Base-by-base conservation (phyloP, 2,888 invertebrate species). In the Cremastobaeus sp. region DNA sequence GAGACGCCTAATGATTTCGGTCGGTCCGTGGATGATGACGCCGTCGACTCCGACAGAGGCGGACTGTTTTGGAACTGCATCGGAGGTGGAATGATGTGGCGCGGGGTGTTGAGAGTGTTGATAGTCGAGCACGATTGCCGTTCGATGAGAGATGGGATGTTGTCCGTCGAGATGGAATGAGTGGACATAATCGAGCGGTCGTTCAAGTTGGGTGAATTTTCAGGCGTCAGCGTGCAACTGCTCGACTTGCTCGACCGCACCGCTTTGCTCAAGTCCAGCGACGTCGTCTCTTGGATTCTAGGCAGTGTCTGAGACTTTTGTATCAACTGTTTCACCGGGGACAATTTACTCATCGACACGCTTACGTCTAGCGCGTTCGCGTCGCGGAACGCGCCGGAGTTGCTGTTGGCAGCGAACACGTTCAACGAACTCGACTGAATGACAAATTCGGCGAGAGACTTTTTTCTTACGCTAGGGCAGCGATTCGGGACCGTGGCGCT, bases 11-110 rank as follows among this genome's bases (percentile, higher is more conserved):
- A 69, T 17, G 81, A 82, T 62, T 81, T 82, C 3, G 81, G 79
- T 71, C 82, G 69, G 50, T 85, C 80, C 2, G 81, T 84, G 2
- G 86, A 84, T 8, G 86, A 82, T 0, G 85, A 85, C 14, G 62
- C 39, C n/a, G 84, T 84, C 5, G 91, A 91, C 78, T 92, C 92
- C 12, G 92, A 91, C 20, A 90, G 80, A 89, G 72, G 92, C 8
- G 76, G 91, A 81, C 91, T 91, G 79, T 92, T 92, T 37, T 92
- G 91, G 45, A 90, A 89, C 55, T 92, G 88, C 78, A 91, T 90
- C 69, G 93, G 93, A 25, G 93, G 93, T 73, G 93, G 93, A 78
- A 94, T 91, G 79, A 94, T 93, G 81, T 91, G 91, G 9, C 57
- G 74, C 34, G 57, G 59, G 1, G 69, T 54, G 0, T 55, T 62